Evolutionary conservation across 2,797 vertebrate genomes (phyloP).

Genomic region (Lutra lutra): DNA sequence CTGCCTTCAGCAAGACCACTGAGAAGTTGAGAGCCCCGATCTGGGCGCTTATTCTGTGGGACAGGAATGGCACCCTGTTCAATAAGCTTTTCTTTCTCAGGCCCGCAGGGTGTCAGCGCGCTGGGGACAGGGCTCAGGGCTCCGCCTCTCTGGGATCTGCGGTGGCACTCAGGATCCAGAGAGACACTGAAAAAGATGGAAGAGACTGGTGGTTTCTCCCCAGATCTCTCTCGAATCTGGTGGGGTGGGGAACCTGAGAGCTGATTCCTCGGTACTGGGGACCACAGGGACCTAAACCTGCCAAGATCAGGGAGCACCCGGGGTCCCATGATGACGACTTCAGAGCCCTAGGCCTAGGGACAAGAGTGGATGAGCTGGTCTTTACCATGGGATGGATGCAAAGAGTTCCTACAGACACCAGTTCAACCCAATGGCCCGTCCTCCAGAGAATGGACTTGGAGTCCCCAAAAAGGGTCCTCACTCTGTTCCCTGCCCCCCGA

Average conservation of each 20-base stretch:
- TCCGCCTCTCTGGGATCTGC: not conserved
- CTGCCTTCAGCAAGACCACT: not conserved
- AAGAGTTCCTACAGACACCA: fast-evolving
- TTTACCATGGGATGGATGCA: not conserved
- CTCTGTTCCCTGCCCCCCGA: not conserved
- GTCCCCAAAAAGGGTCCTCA: not conserved
- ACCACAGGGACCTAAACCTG: not conserved
- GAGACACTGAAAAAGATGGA: not conserved
- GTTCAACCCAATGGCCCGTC: not conserved
- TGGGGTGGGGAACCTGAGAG: no score
- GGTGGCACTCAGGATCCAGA: not conserved
- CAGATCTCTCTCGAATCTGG: not conserved
- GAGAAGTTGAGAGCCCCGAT: fast-evolving
- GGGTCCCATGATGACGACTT: not conserved
- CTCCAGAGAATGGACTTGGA: not conserved
- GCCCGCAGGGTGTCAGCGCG: not conserved
- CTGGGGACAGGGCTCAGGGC: not conserved
- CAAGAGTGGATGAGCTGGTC: fast-evolving
- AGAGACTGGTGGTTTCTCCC: not conserved
- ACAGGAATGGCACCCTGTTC: fast-evolving
- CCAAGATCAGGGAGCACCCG: not conserved
- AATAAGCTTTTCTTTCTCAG: not conserved
- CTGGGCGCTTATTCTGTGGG: not conserved
- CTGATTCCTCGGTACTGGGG: not conserved
- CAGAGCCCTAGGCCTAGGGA: not conserved